Evolutionary conservation across 2,797 vertebrate species (phyloP), one percentile per base, ranked within the genome.

Genomic region (Amphiprion clarkii): DNA sequence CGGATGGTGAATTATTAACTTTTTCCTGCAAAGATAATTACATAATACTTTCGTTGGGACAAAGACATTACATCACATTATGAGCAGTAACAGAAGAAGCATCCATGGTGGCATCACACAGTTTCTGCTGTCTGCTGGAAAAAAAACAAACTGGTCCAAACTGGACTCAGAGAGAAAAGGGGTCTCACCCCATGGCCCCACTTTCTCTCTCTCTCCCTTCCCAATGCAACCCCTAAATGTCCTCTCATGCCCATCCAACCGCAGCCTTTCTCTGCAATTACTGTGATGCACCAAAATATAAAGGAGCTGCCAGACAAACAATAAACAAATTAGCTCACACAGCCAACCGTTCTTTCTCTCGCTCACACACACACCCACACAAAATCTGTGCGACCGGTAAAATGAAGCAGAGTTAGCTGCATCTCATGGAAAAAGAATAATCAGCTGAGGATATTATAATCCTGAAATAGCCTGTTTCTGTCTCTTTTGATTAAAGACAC

Each of bases 71-170:
- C 69, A 71, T 81, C 65, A 79, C 51, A 67, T 59, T 64, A 55
- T 11, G 25, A 25, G 21, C 33, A 66, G 69, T 16, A 76, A 71
- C 33, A 42, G 31, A 31, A 63, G 25, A 66, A 59, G 46, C 55
- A 65, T 81, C 68, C 17, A 33, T 1, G 13, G 12, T 66, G 46
- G 33, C 31, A 59, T 72, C 72, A 68, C 55, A 73, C 25, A 42
- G 39, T 57, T 77, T 76, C 53, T 83, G 71, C 52, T 85, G 60
- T 82, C 74, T 64, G 25, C 23, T 67, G 33, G 21, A 49, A 69
- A 49, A 49, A 62, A 57, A 58, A n/a, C 52, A 85, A 92, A 90
- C 90, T 86, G 81, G 90, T 87, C 79, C 52, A 70, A 90, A 92
- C 92, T 88, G 90, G 91, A 80, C 81, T 49, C 58, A 6, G 67